Conservation (phyloP, 2,113 vertebrate species). For the Pluvianellus socialis region DNA sequence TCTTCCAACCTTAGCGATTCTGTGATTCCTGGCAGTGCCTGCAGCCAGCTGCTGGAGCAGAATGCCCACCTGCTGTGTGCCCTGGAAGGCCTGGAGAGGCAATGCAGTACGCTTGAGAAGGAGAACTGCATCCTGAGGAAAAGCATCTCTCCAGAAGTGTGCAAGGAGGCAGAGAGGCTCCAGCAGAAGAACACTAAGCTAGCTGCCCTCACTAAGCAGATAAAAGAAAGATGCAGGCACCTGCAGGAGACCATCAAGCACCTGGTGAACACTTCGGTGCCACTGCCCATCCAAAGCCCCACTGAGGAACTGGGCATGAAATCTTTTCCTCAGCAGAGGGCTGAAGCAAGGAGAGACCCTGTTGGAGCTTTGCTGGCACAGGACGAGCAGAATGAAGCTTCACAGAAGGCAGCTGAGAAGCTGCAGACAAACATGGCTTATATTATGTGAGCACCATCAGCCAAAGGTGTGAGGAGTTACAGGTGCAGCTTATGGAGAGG, state of each 20-base stretch:
- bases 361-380: background rate
- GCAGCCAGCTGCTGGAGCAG: background rate
- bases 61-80: accelerated
- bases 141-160: background rate
- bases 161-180: conserved; percentile 68
- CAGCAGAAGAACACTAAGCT: background rate
- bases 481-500: background rate
- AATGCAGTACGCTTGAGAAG: background rate
- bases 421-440: background rate
- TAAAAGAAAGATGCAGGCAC: background rate
- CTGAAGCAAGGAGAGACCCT: background rate
- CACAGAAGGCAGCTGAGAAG: background rate
- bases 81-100: background rate
- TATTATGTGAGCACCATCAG: background rate
- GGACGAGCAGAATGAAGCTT: background rate
- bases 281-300: background rate
- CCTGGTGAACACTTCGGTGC: background rate
- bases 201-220: background rate
- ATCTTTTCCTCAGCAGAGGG: background rate
- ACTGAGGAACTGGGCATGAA: background rate
- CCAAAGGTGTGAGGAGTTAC: background rate
- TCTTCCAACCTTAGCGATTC: no score
- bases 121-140: background rate
- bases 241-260: background rate
- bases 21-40: background rate